Base-by-base conservation (phyloP, 2,113 vertebrate species). In the Triplophysa rosa region DNA sequence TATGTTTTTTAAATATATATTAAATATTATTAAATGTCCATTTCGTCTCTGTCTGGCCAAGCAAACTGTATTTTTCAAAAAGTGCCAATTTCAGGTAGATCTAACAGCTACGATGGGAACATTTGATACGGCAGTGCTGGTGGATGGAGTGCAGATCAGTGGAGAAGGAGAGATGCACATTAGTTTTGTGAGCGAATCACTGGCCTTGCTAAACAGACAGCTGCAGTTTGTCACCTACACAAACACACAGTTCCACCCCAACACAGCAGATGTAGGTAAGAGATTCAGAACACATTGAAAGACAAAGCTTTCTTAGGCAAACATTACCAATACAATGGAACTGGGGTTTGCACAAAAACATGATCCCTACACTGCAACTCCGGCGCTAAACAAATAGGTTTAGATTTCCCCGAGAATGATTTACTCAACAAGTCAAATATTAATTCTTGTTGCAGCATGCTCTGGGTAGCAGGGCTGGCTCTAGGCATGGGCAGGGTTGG, bases 151-250 rank as follows among this genome's bases (percentile, higher is more conserved):
- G 21, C 86, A 79, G 37, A 42, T 95, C 24, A 84, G 65, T n/a
- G 94, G 95, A 54, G 90, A 82, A 8, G 94, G 94, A 42, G 84
- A 92, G 80, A 89, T 88, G 58, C 86, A 77, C 17, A 90, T 96
- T 47, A 87, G 24, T 0, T 73, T 98, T 45, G 84, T 87, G 0
- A 94, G 94, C 84, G 29, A 78, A 37, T 81, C 26, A 8, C 87
- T 95, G 21, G 82, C 93, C 21, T 82, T 90, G 70, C 91, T 98
- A 58, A 98, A 98, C 85, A 88, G 91, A 42, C 96, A 97, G 81
- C 90, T 98, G n/a, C 94, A 96, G 77, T 94, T 97, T 3, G 83
- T 98, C 83, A 95, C 91, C 59, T 98, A 97, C 3, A 96, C 93
- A 81, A 98, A 94, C 88, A 93, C 87, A 0, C 85, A 91, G 52